A percentile compares a stretch with the other conserved stretches of the same genome.
Conservation (phyloP, 2,797 vertebrate genomes). For the Acrocephalus scirpaceus region DNA sequence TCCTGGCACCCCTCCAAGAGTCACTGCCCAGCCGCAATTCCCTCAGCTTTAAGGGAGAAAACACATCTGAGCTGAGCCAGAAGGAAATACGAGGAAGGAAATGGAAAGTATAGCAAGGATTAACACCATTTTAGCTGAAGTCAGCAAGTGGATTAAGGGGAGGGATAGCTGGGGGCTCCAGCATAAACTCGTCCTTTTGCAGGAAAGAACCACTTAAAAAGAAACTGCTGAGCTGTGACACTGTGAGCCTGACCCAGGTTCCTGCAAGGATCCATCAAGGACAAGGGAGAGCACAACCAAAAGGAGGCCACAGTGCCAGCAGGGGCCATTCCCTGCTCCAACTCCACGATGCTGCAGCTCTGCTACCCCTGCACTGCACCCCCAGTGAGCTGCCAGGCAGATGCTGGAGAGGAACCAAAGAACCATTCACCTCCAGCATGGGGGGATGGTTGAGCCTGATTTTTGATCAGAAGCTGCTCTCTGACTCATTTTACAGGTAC, state of each 20-base stretch:
- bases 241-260: neutral
- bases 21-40: neutral
- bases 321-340: neutral
- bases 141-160: neutral
- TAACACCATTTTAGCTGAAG: neutral
- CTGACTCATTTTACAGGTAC: neutral
- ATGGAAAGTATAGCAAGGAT: neutral
- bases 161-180: neutral
- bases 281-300: neutral
- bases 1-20: neutral
- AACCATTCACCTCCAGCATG: neutral
- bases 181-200: neutral
- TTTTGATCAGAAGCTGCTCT: neutral
- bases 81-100: neutral
- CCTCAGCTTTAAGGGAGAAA: neutral
- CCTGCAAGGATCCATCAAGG: neutral
- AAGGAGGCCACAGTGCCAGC: neutral
- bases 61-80: neutral
- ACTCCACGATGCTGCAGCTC: accelerated
- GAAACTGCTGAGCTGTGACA: neutral
- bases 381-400: neutral
- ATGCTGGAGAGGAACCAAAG: neutral
- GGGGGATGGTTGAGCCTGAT: neutral
- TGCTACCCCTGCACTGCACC: neutral
- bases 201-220: neutral